Percentiles rank a stretch among this genome's conserved stretches.
Conservation (phyloP, 2,113 vertebrate species). For the Eurypyga helias region DNA sequence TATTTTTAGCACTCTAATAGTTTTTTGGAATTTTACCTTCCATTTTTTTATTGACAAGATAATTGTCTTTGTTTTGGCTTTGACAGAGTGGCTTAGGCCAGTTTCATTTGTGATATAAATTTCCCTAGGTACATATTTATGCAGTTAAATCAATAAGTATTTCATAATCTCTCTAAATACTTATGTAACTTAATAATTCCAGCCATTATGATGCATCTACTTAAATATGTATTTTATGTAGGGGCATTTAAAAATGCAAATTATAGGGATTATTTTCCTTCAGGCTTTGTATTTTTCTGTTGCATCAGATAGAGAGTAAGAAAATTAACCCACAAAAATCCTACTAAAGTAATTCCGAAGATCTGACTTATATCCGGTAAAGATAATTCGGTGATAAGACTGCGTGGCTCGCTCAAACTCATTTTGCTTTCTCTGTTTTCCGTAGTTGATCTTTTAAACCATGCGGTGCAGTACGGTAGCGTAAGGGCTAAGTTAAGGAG, state of each 20-base stretch:
- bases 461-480: not conserved
- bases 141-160: constrained; percentile 65
- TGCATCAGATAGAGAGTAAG: constrained; percentile 62
- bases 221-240: constrained; percentile 61
- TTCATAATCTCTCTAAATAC: constrained; percentile 68
- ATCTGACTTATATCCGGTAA: constrained; percentile 33
- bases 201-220: constrained; percentile 39
- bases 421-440: constrained; percentile 32
- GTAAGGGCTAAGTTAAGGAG: not conserved
- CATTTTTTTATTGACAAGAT: constrained; percentile 13
- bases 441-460: constrained; percentile 7
- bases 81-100: not conserved
- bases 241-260: constrained; percentile 64
- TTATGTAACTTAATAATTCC: constrained; percentile 63
- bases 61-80: constrained; percentile 62
- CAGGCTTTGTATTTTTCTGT: constrained; percentile 58
- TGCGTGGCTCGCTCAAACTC: not conserved
- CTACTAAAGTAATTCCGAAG: constrained; percentile 43
- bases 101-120: constrained; percentile 35
- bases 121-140: constrained; percentile 55
- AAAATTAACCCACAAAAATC: constrained; percentile 66
- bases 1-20: not conserved
- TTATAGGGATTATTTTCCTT: constrained; percentile 62
- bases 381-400: constrained; percentile 53
- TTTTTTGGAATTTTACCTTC: not conserved